Evolutionary conservation across 2,113 vertebrate genomes (phyloP).

Genomic region (Malurus melanocephalus): DNA sequence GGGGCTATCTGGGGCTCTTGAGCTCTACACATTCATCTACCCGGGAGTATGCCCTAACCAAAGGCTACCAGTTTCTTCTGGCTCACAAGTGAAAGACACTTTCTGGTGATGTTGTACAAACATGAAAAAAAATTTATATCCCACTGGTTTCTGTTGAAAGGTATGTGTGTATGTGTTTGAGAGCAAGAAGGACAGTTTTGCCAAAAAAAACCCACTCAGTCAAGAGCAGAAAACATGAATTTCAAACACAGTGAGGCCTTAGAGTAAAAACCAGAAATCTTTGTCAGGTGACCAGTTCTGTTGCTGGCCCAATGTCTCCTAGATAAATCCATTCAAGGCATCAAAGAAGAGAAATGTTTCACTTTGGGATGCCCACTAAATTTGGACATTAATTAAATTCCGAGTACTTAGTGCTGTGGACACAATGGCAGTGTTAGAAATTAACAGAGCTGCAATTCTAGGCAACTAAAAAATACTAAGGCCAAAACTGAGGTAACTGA

Average conservation of each 20-base stretch:
- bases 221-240: neutral
- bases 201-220: neutral
- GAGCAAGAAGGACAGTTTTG: neutral
- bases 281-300: neutral
- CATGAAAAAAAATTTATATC: neutral
- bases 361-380: neutral
- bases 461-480: neutral
- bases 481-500: neutral
- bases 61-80: neutral
- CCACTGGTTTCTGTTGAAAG: neutral
- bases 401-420: neutral
- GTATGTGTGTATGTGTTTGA: neutral
- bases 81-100: neutral
- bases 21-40: neutral
- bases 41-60: neutral
- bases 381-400: neutral
- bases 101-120: neutral
- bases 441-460: neutral
- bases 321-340: neutral
- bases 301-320: neutral
- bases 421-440: neutral
- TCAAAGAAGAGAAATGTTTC: neutral
- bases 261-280: neutral
- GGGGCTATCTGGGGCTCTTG: rapidly evolving
- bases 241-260: neutral